Percentiles rank a stretch among this genome's conserved stretches.
Evolutionary conservation across 2,888 invertebrate species (phyloP).

Genomic region (Abrostola triplasia): DNA sequence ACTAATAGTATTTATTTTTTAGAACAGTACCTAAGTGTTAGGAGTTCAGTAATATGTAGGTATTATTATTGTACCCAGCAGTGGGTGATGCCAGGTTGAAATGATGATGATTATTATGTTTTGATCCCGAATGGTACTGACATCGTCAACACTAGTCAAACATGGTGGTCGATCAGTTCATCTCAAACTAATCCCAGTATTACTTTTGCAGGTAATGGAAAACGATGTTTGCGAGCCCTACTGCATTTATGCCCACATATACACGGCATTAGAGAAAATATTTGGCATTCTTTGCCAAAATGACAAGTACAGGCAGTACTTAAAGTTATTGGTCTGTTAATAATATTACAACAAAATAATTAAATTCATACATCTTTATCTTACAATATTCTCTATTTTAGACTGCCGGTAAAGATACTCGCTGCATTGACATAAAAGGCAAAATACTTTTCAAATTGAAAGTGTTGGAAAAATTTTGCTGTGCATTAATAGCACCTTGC

Average conservation of each 20-base stretch:
- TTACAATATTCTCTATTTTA: conserved; percentile 49
- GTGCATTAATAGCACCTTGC: conserved; percentile 81
- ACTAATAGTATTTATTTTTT: too few species aligned
- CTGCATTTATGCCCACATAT: conserved; percentile 82
- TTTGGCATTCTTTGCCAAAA: conserved; percentile 79
- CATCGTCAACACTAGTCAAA: neutral
- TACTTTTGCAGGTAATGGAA: conserved; percentile 76
- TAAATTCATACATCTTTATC: neutral
- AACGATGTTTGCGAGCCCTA: conserved; percentile 84
- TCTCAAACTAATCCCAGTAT: too few species aligned
- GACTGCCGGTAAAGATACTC: conserved; percentile 78
- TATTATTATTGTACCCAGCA: too few species aligned
- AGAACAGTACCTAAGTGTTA: too few species aligned
- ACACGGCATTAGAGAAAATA: conserved; percentile 84
- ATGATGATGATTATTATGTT: too few species aligned
- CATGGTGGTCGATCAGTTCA: too few species aligned
- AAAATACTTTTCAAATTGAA: conserved; percentile 83
- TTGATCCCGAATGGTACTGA: neutral
- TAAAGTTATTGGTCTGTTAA: conserved; percentile 74
- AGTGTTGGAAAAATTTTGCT: conserved; percentile 80
- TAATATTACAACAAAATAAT: neutral
- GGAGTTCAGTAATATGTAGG: too few species aligned
- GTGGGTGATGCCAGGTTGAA: too few species aligned
- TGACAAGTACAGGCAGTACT: conserved; percentile 78
- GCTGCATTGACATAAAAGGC: conserved; percentile 78